Conservation (phyloP, 2,113 vertebrate genomes). For the Phylloscopus whistleri region DNA sequence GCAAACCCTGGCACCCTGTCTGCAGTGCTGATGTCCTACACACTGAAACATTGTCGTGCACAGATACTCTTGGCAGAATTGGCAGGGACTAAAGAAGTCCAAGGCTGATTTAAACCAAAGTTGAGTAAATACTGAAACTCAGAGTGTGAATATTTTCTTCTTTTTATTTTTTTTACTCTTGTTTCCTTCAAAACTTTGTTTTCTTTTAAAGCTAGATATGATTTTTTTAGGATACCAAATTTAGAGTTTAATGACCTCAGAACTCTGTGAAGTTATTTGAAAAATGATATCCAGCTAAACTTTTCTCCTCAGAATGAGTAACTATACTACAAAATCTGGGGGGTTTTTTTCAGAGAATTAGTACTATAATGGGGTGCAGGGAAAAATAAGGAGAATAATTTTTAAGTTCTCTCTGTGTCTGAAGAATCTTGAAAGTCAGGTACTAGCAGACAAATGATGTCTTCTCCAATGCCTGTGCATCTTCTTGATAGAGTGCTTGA, state of each 20-base stretch:
- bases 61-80: background rate
- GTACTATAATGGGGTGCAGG: background rate
- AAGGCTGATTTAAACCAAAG: background rate
- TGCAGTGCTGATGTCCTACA: background rate
- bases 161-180: accelerated
- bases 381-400: background rate
- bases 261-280: background rate
- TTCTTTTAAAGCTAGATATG: background rate
- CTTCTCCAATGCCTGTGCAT: background rate
- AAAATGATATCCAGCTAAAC: background rate
- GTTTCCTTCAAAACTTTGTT: background rate
- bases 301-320: background rate
- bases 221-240: background rate
- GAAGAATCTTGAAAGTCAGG: background rate
- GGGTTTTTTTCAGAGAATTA: background rate
- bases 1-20: background rate
- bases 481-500: background rate
- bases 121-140: background rate
- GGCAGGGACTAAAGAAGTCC: background rate
- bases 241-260: background rate
- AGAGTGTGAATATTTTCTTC: background rate
- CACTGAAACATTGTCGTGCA: background rate
- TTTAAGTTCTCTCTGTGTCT: background rate
- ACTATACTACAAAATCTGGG: background rate
- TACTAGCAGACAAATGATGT: background rate